Evolutionary conservation across 2,113 vertebrate species (phyloP), one percentile per base, ranked within the genome.

Genomic region (Notothenia rossii): DNA sequence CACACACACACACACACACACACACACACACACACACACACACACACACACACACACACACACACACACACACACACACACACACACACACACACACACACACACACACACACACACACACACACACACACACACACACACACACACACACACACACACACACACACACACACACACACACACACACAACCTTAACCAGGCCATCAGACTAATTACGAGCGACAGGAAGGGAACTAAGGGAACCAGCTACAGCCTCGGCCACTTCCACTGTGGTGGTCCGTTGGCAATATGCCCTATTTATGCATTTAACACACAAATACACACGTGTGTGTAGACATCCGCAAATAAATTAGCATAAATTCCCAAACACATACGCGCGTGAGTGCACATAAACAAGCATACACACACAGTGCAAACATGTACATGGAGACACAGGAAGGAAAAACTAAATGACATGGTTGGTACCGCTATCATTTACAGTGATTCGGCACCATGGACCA

Each of bases 161-260:
- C n/a, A n/a, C n/a, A n/a, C n/a, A n/a, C 36, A 36, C 25, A 29
- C 2, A 29, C 25, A 29, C 25, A 29, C 25, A 25, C 25, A 25
- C 25, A 60, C 54, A 82, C 72, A 74, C 45, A 54, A 51, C 51
- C 54, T 72, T 53, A 72, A 25, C 62, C 68, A 88, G 25, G 61
- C 86, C 88, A 86, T 94, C 92, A 89, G 78, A 45, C 78, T 93
- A 93, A 94, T 92, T 93, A 89, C 78, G 86, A 79, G 79, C 18
- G 90, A 94, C 93, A 91, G 81, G 72, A 62, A 87, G 22, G 68
- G 76, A 86, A 85, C 88, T 79, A 20, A 76, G 84, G 86, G 89
- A 90, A 89, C 84, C 78, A 46, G 78, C 83, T 64, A 81, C 82
- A 91, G 86, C 84, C 56, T 73, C 36, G 84, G 84, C 77, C 86